phyloP scores from a whole-genome alignment of 1,140 invertebrate genomes.

The roundworm (Caenorhabditis elegans) region DNA sequence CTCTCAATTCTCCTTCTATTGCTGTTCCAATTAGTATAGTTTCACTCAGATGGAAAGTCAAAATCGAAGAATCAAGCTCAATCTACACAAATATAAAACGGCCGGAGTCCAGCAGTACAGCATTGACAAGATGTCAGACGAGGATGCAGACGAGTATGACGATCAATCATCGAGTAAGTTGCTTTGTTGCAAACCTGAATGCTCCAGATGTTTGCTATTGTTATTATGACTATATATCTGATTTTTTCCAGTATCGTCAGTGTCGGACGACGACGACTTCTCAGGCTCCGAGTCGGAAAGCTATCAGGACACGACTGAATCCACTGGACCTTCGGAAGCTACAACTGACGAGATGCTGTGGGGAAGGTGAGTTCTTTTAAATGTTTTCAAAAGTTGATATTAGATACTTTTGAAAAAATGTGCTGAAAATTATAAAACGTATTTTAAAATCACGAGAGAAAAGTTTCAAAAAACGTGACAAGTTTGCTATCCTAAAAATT shows the following conservation, averaged over 20 bases:
- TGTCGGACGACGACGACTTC: not conserved
- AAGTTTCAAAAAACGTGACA: too few species aligned
- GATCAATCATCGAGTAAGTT: slow-evolving; percentile 17
- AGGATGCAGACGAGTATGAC: not conserved
- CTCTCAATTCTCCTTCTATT: too few species aligned
- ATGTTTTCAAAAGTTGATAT: not conserved
- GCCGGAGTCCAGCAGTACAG: not conserved
- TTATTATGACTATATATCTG: too few species aligned
- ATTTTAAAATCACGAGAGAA: too few species aligned
- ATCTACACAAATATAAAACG: slow-evolving; percentile 2
- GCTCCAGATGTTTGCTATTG: not conserved
- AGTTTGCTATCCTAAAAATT: too few species aligned
- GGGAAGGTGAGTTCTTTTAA: not conserved
- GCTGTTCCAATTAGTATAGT: too few species aligned
- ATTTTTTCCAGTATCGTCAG: not conserved
- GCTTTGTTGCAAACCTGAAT: not conserved
- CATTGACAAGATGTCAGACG: not conserved
- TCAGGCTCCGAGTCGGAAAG: not conserved
- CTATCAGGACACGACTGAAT: slow-evolving; percentile 1
- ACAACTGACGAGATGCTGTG: slow-evolving; percentile 18
- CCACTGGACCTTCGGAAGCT: not conserved
- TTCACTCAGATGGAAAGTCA: not conserved
- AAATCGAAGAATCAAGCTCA: not conserved
- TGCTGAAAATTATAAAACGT: too few species aligned
- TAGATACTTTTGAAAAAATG: not conserved